These are phyloP conservation scores for Tachina fera DNA, from an alignment of 2,888 invertebrate genomes.

Conservation along the genomic window DNA sequence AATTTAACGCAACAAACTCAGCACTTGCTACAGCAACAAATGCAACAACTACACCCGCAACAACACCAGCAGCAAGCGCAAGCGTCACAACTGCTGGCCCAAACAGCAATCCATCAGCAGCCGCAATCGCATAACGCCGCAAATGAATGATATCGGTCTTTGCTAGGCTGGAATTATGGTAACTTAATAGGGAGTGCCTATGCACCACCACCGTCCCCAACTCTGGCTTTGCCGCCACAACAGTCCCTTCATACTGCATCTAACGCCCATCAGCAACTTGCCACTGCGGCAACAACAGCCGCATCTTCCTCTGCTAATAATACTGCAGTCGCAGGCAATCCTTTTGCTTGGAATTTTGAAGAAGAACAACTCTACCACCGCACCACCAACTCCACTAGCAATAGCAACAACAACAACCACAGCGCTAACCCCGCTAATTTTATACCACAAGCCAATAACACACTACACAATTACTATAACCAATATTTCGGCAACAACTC, in stretches of 20 bases:
- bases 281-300: constrained; percentile 69
- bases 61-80: constrained; percentile 75
- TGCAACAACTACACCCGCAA: constrained; percentile 76
- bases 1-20: constrained; percentile 76
- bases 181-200: constrained; percentile 75
- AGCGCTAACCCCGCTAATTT: constrained; percentile 56
- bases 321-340: constrained; percentile 73
- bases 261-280: constrained; percentile 50
- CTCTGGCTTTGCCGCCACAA: constrained; percentile 63
- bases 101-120: constrained; percentile 79
- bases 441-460: constrained; percentile 51
- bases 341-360: constrained; percentile 67
- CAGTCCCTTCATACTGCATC: constrained; percentile 60
- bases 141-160: constrained; percentile 82
- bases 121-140: constrained; percentile 81
- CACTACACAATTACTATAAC: constrained; percentile 70
- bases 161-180: constrained; percentile 82
- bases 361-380: constrained; percentile 68
- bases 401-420: constrained; percentile 49
- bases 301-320: constrained; percentile 65
- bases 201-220: constrained; percentile 63
- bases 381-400: constrained; percentile 53
- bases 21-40: constrained; percentile 74
- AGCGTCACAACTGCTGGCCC: constrained; percentile 75
- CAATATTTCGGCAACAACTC: constrained; percentile 64